Percentiles rank a stretch among this genome's conserved stretches.
These are phyloP conservation scores for Drosophila paucipuncta DNA, from an alignment of 2,888 invertebrate species.

Conservation along the genomic window DNA sequence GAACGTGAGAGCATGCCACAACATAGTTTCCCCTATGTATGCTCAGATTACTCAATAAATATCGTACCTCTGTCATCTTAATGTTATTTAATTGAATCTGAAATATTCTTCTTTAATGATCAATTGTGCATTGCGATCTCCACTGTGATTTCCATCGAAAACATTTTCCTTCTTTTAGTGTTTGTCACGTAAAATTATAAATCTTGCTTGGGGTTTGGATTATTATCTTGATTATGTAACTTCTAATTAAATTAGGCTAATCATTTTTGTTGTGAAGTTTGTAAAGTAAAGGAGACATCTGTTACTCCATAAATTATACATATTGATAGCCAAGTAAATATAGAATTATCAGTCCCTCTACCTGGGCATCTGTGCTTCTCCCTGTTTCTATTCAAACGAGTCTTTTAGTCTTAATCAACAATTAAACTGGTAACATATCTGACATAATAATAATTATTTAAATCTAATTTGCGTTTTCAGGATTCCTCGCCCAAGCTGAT, in stretches of 20 bases:
- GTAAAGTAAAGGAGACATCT: neutral
- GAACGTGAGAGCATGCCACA: slow-evolving; percentile 41
- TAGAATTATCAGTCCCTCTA: neutral
- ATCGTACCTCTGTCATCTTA: neutral
- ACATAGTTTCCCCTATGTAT: neutral
- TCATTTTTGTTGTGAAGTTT: neutral
- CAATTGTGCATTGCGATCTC: neutral
- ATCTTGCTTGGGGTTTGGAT: too few relatives aligned
- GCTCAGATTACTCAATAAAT: slow-evolving; percentile 17
- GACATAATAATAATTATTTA: neutral
- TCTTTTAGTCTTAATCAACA: neutral
- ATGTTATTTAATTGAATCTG: slow-evolving; percentile 9
- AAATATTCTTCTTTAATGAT: neutral
- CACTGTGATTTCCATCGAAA: neutral
- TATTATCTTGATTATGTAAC: neutral
- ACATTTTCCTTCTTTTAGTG: neutral
- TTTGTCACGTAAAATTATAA: neutral
- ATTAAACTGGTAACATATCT: neutral
- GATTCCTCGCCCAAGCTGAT: slow-evolving; percentile 92
- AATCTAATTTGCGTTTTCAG: slow-evolving; percentile 84
- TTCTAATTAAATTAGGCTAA: neutral
- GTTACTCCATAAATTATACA: neutral
- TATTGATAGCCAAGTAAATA: neutral
- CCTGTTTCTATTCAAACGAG: neutral
- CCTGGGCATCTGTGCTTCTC: neutral